Evolutionary conservation across 2,113 vertebrate genomes (phyloP), one percentile per base, ranked within the genome.

Genomic region (Lagenorhynchus albirostris): DNA sequence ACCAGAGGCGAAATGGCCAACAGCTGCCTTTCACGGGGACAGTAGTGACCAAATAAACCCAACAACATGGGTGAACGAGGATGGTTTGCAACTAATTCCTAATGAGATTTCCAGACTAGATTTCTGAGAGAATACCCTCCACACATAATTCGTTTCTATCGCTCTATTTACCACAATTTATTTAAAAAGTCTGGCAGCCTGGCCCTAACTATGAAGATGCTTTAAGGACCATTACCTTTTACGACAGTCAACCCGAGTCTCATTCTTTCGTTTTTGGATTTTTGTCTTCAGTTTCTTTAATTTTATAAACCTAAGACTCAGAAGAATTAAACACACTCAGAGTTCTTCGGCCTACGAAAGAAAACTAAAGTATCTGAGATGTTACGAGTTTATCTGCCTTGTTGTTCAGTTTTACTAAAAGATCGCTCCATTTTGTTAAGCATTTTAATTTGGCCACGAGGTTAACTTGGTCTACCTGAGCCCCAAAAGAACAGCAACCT

Each of bases 1-100:
- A 94, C 80, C 62, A 73, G 94, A 88, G 92, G 79, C 74, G 13
- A 60, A 68, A 3, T 74, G 80, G 92, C 94, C 90, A 68, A 36
- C 0, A 23, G 91, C 62, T 89, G 44, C 33, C 31, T 92, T 94
- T 85, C 23, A 8, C 26, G 33, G 68, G 60, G 62, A 73, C 44
- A 44, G 74, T 23, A 74, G 74, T 31, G 91, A 85, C 23, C 60
- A 79, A 96, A 63, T 12, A 89, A 92, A 41, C 67, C 23, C 29
- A 1, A 21, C 1, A 15, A n/a, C 55, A 6, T 15, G 82, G 31
- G n/a, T 41, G 58, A 33, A 77, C 8, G 47, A 53, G 9, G 25
- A 31, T 31, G 36, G 65, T 7, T 73, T 71, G 44, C 31, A 63
- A 31, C 21, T 3, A 20, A 17, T 62, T 76, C 96, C 65, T 82